Evolutionary conservation across 2,888 invertebrate species (phyloP).

Genomic region (Eurois occulta): DNA sequence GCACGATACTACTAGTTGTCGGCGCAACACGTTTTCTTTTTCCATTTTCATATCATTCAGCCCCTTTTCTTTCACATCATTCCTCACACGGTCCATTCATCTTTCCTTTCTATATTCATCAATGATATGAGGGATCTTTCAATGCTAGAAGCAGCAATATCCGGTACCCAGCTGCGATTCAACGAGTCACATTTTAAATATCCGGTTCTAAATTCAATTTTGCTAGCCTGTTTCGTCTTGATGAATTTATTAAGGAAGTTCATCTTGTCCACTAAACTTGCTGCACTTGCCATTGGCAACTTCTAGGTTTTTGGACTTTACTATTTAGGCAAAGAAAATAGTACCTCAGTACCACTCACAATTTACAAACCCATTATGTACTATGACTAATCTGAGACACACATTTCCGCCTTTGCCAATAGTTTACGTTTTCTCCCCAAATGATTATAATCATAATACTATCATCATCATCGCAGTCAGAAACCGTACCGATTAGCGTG

Average conservation of each 20-base stretch:
- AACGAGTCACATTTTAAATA: background rate
- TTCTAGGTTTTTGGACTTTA: background rate
- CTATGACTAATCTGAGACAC: background rate
- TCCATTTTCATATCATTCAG: background rate
- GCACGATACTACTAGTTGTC: background rate
- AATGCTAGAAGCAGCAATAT: conserved; percentile 20
- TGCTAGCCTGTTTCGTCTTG: background rate
- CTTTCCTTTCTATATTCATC: background rate
- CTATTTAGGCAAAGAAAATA: background rate
- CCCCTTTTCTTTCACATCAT: background rate
- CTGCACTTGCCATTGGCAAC: background rate
- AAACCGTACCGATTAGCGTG: conserved; percentile 19
- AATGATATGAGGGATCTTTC: background rate
- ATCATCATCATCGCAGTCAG: conserved; percentile 35
- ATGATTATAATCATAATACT: conserved; percentile 22
- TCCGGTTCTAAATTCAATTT: conserved; percentile 12
- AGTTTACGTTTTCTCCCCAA: conserved; percentile 23
- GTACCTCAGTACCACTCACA: background rate
- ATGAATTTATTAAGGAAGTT: background rate
- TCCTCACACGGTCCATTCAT: background rate
- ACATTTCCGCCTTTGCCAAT: conserved; percentile 15
- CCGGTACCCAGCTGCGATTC: conserved; percentile 20
- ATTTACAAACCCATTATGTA: background rate
- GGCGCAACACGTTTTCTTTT: background rate
- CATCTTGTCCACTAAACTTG: background rate